Evolutionary conservation across 2,113 vertebrate species (phyloP), one percentile per base, ranked within the genome.

Genomic region (Ochotona princeps): DNA sequence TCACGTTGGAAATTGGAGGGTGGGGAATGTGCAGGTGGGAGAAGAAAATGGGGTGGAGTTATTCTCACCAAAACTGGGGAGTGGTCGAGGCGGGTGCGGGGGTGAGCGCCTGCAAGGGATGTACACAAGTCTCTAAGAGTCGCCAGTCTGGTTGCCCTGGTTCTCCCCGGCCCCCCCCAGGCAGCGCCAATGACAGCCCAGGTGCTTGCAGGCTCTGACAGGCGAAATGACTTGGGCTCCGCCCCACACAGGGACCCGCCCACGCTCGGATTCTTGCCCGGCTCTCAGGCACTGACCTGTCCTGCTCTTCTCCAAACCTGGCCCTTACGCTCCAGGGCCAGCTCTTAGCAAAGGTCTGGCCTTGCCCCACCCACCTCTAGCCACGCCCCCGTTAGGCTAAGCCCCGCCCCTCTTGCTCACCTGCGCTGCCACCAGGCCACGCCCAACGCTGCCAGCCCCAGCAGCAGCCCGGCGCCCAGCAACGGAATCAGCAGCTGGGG

Each of bases 21-120:
- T 32, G 7, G 66, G 86, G 70, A 9, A 35, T 66, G 35, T 35
- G 61, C 0, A 2, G 51, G 81, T 8, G 32, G 57, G 57, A 78
- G 30, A 66, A 82, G 61, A 49, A 78, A 66, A 57, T 20, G 73
- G 73, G 72, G 76, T 26, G 91, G 72, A 54, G 65, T 82, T 65
- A 83, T 47, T 89, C 96, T 97, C 94, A 97, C 97, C 97, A 70
- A 70, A 80, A 72, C 49, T 44, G 87, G 94, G 91, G 35, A n/a
- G 44, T 51, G 94, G 93, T 89, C 12, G 28, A 61, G 57, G 84
- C 54, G 32, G 82, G 30, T 63, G 83, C 32, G 2, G 89, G 38
- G 78, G 18, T 7, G 82, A 74, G 63, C 57, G 70, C 84, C 96
- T 97, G 94, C 54, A 91, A 54, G 26, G 61, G 67, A 86, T 26